Conservation (phyloP, 2,888 invertebrate species). For the Nomada lathburiana region DNA sequence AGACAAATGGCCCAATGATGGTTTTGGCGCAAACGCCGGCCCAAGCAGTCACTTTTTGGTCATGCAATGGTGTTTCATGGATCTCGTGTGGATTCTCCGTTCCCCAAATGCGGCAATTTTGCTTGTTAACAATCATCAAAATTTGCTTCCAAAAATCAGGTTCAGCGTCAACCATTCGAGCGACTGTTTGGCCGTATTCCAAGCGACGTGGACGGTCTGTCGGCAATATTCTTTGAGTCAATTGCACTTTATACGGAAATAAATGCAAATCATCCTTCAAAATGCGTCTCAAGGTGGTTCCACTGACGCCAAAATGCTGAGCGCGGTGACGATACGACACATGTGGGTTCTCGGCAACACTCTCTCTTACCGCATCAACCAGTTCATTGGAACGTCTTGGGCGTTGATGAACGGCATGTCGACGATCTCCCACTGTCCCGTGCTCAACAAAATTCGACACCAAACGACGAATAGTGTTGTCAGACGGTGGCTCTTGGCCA, state of each 20-base stretch:
- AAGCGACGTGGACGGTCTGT: constrained; percentile 4
- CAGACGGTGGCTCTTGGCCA: too few relatives aligned
- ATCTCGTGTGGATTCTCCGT: not conserved
- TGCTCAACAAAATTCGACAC: constrained; percentile 6
- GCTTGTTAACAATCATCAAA: constrained; percentile 14
- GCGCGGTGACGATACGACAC: constrained; percentile 1
- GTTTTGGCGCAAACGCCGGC: too few relatives aligned
- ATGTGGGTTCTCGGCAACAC: constrained; percentile 4
- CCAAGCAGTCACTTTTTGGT: too few relatives aligned
- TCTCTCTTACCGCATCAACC: not conserved
- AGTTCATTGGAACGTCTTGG: constrained; percentile 14
- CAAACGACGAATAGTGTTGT: constrained; percentile 10
- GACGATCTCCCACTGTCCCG: constrained; percentile 10
- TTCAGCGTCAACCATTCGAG: constrained; percentile 13
- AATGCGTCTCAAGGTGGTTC: too few relatives aligned
- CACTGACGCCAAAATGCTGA: not conserved
- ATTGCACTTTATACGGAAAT: constrained; percentile 17
- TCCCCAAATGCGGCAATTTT: constrained; percentile 22
- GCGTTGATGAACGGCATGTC: not conserved
- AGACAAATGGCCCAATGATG: too few relatives aligned
- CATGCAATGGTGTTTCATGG: too few relatives aligned
- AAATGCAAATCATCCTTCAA: constrained; percentile 6
- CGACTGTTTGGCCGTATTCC: constrained; percentile 1
- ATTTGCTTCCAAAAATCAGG: constrained; percentile 17
- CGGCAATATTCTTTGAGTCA: constrained; percentile 19